Conservation (phyloP, 2,888 invertebrate genomes). For the Escarpia spicata region DNA sequence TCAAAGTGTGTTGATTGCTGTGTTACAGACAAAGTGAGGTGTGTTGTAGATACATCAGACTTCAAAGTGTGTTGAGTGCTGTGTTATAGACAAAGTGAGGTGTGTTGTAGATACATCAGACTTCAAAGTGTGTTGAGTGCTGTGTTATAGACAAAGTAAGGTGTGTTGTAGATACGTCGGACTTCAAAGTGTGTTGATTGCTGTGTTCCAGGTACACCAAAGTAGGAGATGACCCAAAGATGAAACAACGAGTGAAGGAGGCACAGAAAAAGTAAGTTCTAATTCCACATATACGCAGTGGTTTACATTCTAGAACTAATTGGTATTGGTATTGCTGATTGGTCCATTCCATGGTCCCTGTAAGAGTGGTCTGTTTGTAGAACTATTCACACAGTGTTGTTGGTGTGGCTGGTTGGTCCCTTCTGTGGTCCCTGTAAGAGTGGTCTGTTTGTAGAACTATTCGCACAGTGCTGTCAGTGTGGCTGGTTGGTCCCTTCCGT, state of each 20-base stretch:
- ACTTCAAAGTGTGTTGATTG: slow-evolving; percentile 17
- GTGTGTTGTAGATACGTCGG: slow-evolving; percentile 13
- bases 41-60: not conserved
- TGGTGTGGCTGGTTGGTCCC: slow-evolving; percentile 21
- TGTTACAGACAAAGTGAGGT: slow-evolving; percentile 61
- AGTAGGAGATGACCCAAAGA: slow-evolving; percentile 42
- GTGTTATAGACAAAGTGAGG: slow-evolving; percentile 61
- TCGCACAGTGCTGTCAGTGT: slow-evolving; percentile 79
- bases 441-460: not conserved
- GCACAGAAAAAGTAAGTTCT: slow-evolving; percentile 52
- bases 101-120: not conserved
- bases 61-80: slow-evolving; percentile 19
- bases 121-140: slow-evolving; percentile 17
- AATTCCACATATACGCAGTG: not conserved
- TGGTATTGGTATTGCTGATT: slow-evolving; percentile 98
- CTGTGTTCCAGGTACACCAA: slow-evolving; percentile 59
- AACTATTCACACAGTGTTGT: slow-evolving; percentile 18
- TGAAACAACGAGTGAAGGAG: slow-evolving; percentile 53
- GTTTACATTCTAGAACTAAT: too few species aligned
- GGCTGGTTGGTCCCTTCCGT: slow-evolving; percentile 77
- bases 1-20: slow-evolving; percentile 17
- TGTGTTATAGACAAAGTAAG: slow-evolving; percentile 61
- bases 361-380: slow-evolving; percentile 72
- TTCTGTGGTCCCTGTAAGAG: too few species aligned
- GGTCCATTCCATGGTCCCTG: slow-evolving; percentile 96